Conservation (phyloP, 2,888 invertebrate species). For the Eupithecia exiguata region DNA sequence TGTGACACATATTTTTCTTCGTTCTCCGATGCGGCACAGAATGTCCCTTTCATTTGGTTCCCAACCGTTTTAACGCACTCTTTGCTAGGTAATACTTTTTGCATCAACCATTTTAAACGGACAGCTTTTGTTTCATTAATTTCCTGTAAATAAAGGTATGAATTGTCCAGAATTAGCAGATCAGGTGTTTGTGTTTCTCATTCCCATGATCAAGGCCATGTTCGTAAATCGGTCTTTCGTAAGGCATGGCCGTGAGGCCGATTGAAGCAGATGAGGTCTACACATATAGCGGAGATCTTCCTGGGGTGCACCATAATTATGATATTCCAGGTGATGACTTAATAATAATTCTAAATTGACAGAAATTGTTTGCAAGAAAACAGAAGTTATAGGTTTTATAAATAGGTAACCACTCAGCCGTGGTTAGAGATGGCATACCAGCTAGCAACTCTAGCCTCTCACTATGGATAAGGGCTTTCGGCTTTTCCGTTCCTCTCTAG, state of each 20-base stretch:
- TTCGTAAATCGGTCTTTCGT: background rate
- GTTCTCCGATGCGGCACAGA: background rate
- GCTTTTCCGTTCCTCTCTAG: background rate
- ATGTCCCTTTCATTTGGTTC: background rate
- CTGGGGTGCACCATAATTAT: background rate
- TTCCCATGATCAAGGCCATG: background rate
- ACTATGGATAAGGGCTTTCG: background rate
- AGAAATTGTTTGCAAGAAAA: no score
- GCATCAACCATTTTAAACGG: background rate
- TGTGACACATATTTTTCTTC: background rate
- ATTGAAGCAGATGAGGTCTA: background rate
- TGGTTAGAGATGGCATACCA: background rate
- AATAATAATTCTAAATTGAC: background rate
- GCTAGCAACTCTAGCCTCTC: background rate
- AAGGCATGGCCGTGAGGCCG: background rate
- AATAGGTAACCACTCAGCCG: no score
- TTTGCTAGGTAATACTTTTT: background rate
- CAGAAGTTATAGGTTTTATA: no score
- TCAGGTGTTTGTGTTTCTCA: background rate
- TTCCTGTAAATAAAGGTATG: background rate
- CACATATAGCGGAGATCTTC: background rate
- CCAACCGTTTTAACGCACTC: background rate
- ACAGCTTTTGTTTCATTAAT: background rate
- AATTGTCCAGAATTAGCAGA: background rate
- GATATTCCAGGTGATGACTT: background rate